A percentile compares a stretch with the other conserved stretches of the same genome.
Conservation (phyloP, 2,888 invertebrate genomes). For the Thera britannica region DNA sequence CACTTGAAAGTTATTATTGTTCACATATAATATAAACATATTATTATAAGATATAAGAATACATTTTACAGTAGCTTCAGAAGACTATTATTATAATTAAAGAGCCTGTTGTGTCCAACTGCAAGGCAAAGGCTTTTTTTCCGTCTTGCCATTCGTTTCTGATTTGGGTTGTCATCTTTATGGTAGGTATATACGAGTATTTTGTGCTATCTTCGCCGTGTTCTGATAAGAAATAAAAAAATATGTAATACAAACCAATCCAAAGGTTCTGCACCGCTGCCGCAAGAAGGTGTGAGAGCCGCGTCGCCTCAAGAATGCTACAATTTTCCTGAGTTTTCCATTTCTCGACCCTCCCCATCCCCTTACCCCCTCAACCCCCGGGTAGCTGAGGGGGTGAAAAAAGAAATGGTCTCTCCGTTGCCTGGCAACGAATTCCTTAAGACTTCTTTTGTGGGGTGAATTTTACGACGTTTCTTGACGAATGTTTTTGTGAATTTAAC, state of each 20-base stretch:
- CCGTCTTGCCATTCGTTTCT: no score
- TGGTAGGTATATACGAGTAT: no score
- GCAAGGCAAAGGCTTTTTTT: no score
- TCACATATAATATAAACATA: no score
- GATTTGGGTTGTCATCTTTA: no score
- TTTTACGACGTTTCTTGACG: conserved; percentile 21
- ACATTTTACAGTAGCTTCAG: no score
- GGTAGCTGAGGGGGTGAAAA: conserved; percentile 56
- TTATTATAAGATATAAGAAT: no score
- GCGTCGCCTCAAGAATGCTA: conserved; percentile 85
- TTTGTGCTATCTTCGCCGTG: no score
- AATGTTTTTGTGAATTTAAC: conserved; percentile 16
- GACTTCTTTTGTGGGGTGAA: conserved; percentile 41
- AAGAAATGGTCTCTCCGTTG: conserved; percentile 77
- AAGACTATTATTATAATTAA: no score
- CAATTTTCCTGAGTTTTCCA: conserved; percentile 85
- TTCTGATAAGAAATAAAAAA: neutral
- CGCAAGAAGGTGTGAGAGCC: conserved; percentile 82
- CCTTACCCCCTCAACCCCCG: conserved; percentile 37
- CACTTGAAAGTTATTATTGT: no score
- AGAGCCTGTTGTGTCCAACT: no score
- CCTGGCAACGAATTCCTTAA: conserved; percentile 65
- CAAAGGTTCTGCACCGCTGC: conserved; percentile 60
- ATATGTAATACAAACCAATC: conserved; percentile 22
- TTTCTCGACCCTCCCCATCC: conserved; percentile 73